These are phyloP conservation scores for Echiichthys vipera DNA, from an alignment of 2,797 vertebrate species.

Conservation along the genomic window DNA sequence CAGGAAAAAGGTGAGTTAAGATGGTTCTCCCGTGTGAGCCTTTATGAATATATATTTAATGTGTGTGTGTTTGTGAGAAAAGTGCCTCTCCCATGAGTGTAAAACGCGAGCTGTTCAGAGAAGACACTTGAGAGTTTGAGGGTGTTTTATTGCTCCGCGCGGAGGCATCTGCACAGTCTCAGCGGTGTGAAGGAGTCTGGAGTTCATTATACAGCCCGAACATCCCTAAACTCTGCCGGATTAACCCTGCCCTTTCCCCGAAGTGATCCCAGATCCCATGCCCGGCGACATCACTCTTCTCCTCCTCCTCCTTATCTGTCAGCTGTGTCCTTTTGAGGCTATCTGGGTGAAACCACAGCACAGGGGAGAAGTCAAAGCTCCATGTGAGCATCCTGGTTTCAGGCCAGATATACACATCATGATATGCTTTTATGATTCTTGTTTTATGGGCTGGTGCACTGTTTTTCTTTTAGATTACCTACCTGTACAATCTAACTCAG, in stretches of 20 bases:
- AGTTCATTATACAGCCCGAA: slow-evolving; percentile 28
- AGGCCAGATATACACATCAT: too few relatives aligned
- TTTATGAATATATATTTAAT: neutral
- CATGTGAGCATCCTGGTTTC: too few relatives aligned
- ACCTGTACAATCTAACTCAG: too few relatives aligned
- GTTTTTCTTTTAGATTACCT: neutral
- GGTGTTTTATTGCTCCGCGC: neutral
- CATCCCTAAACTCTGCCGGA: slow-evolving; percentile 1
- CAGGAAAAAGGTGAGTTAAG: slow-evolving; percentile 38
- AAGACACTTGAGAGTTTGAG: too few relatives aligned
- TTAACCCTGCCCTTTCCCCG: neutral
- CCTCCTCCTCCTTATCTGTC: too few relatives aligned
- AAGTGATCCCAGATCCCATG: too few relatives aligned
- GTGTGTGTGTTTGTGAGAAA: neutral
- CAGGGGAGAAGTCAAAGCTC: too few relatives aligned
- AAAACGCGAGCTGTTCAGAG: neutral
- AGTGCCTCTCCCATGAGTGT: neutral
- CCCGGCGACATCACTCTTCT: too few relatives aligned
- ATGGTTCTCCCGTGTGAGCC: rapidly evolving
- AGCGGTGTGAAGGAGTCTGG: slow-evolving; percentile 8
- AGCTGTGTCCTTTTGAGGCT: too few relatives aligned
- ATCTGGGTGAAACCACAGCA: neutral
- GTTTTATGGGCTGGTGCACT: neutral
- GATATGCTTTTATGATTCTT: neutral
- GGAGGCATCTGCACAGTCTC: slow-evolving; percentile 21